Percentiles rank a stretch among this genome's conserved stretches.
Evolutionary conservation across 92 coral and sea anemone genomes (phyloP).

Genomic region (Chrysogorgia sp.): DNA sequence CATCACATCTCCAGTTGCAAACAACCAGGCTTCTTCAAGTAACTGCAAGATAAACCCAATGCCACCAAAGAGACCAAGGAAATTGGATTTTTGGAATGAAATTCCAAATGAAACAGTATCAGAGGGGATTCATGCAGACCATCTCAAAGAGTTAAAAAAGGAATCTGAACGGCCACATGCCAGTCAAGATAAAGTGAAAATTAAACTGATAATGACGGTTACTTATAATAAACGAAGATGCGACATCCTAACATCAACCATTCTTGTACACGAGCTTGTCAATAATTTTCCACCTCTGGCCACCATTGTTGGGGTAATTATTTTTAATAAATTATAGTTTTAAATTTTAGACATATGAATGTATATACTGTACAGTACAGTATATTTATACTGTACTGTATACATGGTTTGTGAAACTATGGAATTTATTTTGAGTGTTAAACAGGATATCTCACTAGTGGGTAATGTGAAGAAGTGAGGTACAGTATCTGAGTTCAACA

Average conservation of each 20-base stretch:
- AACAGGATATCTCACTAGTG: no score
- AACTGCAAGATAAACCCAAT: no score
- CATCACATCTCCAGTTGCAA: background rate
- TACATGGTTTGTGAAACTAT: no score
- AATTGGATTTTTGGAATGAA: slow-evolving; percentile 6
- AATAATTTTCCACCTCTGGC: no score
- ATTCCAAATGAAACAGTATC: background rate
- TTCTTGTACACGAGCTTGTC: background rate
- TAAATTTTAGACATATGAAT: no score
- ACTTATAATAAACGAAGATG: background rate
- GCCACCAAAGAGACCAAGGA: background rate
- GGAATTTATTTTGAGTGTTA: no score
- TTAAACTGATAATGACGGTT: background rate
- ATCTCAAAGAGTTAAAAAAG: background rate
- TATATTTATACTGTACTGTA: no score
- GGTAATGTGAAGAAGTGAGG: no score
- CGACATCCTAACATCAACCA: background rate
- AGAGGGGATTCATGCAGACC: background rate
- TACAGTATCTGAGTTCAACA: no score
- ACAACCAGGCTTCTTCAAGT: background rate
- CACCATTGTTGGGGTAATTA: no score
- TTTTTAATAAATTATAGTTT: no score
- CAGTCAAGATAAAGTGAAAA: background rate
- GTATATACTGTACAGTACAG: no score
- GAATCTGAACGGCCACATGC: background rate